Evolutionary conservation across 2,888 invertebrate genomes (phyloP).

Genomic region (Chaetoderma sp.): DNA sequence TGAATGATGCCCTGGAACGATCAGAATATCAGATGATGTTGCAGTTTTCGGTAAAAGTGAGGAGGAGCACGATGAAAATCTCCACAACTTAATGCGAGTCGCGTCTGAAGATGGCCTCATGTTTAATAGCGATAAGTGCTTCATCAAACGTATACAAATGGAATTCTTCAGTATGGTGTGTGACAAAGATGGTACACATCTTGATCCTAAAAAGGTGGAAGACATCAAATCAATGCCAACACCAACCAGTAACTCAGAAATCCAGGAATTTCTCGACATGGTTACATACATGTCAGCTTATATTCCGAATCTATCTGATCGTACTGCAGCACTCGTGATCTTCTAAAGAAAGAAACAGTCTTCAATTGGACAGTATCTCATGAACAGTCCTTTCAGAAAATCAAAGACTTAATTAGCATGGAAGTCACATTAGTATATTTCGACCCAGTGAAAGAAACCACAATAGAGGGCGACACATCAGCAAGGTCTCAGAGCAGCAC

Average conservation of each 20-base stretch:
- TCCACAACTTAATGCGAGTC: slow-evolving; percentile 7
- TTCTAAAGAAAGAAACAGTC: slow-evolving; percentile 14
- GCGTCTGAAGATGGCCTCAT: background rate
- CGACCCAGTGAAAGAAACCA: slow-evolving; percentile 6
- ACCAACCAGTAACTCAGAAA: slow-evolving; percentile 18
- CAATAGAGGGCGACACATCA: too few species aligned
- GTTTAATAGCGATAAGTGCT: slow-evolving; percentile 12
- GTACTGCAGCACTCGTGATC: slow-evolving; percentile 14
- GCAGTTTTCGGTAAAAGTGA: slow-evolving; percentile 3
- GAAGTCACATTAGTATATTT: slow-evolving; percentile 16
- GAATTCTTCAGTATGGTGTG: slow-evolving; percentile 29
- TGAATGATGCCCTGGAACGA: slow-evolving; percentile 10
- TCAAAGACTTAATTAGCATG: slow-evolving; percentile 11
- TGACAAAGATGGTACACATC: slow-evolving; percentile 20
- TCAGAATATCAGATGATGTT: slow-evolving; percentile 9
- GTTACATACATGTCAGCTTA: slow-evolving; percentile 24
- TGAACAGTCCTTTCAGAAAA: too few species aligned
- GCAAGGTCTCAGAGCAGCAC: slow-evolving; percentile 30
- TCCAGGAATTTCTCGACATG: slow-evolving; percentile 31
- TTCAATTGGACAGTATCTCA: slow-evolving; percentile 30
- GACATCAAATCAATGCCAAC: slow-evolving; percentile 21
- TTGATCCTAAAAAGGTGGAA: slow-evolving; percentile 27
- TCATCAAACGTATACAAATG: slow-evolving; percentile 10
- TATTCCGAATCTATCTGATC: slow-evolving; percentile 19
- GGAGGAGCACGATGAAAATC: slow-evolving; percentile 2